Base-by-base conservation (phyloP, 1,140 invertebrate species). In the Diabrotica undecimpunctata region DNA sequence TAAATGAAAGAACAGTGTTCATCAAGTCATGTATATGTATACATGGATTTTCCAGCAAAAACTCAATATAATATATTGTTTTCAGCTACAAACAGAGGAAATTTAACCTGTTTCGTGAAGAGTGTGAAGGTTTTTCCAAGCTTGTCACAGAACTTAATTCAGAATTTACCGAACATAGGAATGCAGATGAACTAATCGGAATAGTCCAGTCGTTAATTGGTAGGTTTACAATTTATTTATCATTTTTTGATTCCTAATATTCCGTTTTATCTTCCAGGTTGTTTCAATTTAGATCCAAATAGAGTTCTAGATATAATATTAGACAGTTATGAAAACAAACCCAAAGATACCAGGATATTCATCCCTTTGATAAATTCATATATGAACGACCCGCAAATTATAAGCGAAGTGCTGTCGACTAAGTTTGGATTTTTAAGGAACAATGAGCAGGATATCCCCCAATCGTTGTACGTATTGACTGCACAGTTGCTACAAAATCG, bases 61-160 rank as follows among this genome's bases (percentile, higher is more conserved):
- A n/a, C n/a, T n/a, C 25, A 25, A 25, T 25, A 25, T 25, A 25
- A 25, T 25, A 25, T 25, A 25, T 25, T 61, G 41, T 70, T 88
- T 88, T 68, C 80, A 98, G 96, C 80, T 99, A 99, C 79, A 99
- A 99, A 79, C 98, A 99, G 79, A 89, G 96, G 70, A 99, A 99
- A 76, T 99, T 98, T 79, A 99, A 99, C 83, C 84, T 99, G 65
- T 94, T 98, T 75, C 86, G 97, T 58, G 98, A 99, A 83, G 98
- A 99, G 81, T 97, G 91, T 83, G 98, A 99, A 87, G 98, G 98
- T 5, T 99, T 97, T 82, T 92, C 96, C 5, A 99, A 99, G 81
- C 83, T 99, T 6, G 90, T 99, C 50, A 90, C 94, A n/a, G 97
- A 99, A 83, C 82, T 99, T 62, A 96, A 93, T 85, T 94, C 94